Evolutionary conservation across 2,797 vertebrate species (phyloP).

Genomic region (Perodicticus potto): DNA sequence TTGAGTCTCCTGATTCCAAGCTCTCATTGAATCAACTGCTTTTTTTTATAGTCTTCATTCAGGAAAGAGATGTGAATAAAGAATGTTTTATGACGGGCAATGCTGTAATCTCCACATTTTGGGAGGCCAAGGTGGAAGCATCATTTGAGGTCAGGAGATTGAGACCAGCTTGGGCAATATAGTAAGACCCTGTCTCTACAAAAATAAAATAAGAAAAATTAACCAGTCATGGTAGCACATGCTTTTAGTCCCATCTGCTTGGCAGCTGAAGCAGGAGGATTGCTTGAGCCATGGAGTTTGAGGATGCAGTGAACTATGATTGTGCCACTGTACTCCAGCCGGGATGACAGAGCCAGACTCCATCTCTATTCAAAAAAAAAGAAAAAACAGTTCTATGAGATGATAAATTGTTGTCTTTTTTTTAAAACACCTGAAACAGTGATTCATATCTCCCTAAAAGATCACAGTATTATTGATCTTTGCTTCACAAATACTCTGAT

Average conservation of each 20-base stretch:
- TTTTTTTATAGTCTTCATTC: conserved; percentile 45
- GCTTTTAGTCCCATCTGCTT: not conserved
- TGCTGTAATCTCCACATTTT: not conserved
- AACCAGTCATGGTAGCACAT: not conserved
- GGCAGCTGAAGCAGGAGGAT: not conserved
- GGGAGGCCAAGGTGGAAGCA: not conserved
- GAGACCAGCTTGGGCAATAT: not conserved
- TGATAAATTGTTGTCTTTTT: not conserved
- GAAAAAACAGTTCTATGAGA: not conserved
- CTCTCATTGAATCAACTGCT: conserved; percentile 40
- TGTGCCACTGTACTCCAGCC: not conserved
- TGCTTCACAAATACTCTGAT: not conserved
- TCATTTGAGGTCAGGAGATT: not conserved
- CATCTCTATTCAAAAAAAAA: not conserved
- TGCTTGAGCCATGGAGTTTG: not conserved
- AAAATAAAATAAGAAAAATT: not conserved
- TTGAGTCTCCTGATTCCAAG: conserved; percentile 22
- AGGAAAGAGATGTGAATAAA: conserved; percentile 36
- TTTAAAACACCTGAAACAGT: not conserved
- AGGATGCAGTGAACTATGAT: not conserved
- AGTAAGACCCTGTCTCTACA: not conserved
- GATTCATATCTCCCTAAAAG: conserved; percentile 48
- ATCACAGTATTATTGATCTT: conserved; percentile 23
- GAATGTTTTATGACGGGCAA: not conserved
- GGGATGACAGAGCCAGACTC: not conserved